Conservation (phyloP, 2,113 vertebrate species). For the Emydocephalus ijimae region DNA sequence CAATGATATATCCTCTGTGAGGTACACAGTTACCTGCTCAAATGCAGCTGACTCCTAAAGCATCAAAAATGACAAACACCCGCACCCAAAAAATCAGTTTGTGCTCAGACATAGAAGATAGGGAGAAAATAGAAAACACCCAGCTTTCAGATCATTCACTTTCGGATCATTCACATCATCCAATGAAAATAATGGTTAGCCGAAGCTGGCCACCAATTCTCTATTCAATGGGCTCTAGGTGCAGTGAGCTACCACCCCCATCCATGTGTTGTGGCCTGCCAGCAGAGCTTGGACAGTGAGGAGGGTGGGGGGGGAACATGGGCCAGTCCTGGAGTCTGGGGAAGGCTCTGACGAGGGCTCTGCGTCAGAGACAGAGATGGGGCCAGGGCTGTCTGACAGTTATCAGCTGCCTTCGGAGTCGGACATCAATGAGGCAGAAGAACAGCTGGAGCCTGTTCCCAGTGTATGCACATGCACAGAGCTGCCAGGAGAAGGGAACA, state of each 20-base stretch:
- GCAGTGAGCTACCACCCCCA: neutral
- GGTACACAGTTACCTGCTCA: neutral
- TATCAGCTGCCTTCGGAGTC: too few species aligned
- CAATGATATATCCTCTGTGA: neutral
- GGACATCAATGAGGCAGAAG: too few species aligned
- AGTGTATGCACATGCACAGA: too few species aligned
- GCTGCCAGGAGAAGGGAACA: too few species aligned
- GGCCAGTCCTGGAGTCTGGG: too few species aligned
- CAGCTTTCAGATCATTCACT: neutral
- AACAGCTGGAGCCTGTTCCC: too few species aligned
- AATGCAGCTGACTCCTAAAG: neutral
- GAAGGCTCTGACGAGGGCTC: too few species aligned
- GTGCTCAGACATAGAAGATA: neutral
- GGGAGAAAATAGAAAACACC: neutral
- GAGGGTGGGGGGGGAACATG: too few species aligned
- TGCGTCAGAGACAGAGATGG: too few species aligned
- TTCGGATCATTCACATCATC: neutral
- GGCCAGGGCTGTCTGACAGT: too few species aligned
- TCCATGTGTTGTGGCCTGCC: neutral
- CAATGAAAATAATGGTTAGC: neutral
- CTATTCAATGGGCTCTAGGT: neutral
- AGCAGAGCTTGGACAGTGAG: too few species aligned
- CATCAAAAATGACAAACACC: neutral
- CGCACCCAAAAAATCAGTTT: neutral
- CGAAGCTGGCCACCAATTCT: neutral